phyloP scores from a whole-genome alignment of 2,888 invertebrate species.

The Galeruca laticollis region DNA sequence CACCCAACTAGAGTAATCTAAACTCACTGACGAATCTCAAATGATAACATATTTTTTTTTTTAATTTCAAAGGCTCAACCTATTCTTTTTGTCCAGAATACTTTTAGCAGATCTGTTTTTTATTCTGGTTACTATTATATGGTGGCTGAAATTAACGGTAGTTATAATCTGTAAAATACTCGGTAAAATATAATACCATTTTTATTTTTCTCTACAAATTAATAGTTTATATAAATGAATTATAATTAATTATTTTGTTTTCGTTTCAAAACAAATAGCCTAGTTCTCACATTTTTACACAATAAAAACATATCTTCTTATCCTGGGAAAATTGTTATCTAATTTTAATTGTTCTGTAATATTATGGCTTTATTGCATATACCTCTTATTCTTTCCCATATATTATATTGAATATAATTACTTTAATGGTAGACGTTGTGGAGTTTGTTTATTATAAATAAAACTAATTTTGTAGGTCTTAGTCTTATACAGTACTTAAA shows the following conservation, averaged over 20 bases:
- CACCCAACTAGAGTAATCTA: no score
- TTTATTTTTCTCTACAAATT: background rate
- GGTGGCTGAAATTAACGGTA: no score
- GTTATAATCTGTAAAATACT: background rate
- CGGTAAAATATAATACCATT: background rate
- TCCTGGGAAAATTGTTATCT: constrained; percentile 26
- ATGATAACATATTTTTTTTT: no score
- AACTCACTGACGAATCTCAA: no score
- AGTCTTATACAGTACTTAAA: no score
- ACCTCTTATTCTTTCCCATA: background rate
- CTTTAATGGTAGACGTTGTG: no score
- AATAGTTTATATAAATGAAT: background rate
- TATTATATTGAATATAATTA: background rate
- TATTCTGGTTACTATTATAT: no score
- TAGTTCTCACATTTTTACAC: constrained; percentile 32
- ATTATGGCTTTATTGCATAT: constrained; percentile 1
- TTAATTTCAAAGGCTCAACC: no score
- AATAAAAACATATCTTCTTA: constrained; percentile 20
- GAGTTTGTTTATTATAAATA: no score
- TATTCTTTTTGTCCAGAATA: no score
- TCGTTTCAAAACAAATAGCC: constrained; percentile 19
- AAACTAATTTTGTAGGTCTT: no score
- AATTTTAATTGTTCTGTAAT: constrained; percentile 21
- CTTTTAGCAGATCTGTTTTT: no score
- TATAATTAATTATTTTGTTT: constrained; percentile 6